Evolutionary conservation across 2,888 invertebrate species (phyloP).

Genomic region (Galerucella nymphaeae): DNA sequence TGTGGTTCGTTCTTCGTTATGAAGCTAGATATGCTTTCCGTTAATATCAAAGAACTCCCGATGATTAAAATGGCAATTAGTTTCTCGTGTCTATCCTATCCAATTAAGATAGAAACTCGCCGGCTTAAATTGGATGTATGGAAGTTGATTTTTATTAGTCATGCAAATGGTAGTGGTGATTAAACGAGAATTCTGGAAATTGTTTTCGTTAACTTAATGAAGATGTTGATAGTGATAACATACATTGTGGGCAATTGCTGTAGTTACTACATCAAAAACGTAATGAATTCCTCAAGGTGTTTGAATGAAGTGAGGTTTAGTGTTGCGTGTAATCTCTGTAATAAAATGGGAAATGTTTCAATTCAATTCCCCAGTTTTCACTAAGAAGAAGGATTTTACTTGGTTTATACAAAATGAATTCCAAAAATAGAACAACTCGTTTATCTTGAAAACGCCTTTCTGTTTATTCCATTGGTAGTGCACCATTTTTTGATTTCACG

Average conservation of each 20-base stretch:
- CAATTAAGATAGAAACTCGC: constrained; percentile 13
- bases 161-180: constrained; percentile 8
- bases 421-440: too few species aligned
- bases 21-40: not conserved
- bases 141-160: constrained; percentile 9
- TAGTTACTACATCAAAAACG: not conserved
- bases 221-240: constrained; percentile 11
- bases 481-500: too few species aligned
- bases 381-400: too few species aligned
- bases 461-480: too few species aligned
- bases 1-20: not conserved
- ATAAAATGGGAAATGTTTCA: not conserved
- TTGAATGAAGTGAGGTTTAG: not conserved
- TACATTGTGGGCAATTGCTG: not conserved
- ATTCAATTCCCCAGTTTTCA: not conserved
- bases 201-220: constrained; percentile 9
- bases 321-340: not conserved
- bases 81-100: not conserved
- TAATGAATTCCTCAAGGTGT: not conserved
- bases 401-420: too few species aligned
- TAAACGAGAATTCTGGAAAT: not conserved
- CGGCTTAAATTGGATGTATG: constrained; percentile 12
- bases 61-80: constrained; percentile 16
- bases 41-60: not conserved
- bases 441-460: too few species aligned